Percentiles rank a stretch among this genome's conserved stretches.
These are phyloP conservation scores for Euzetes globulus DNA, from an alignment of 2,888 invertebrate genomes.

Conservation along the genomic window DNA sequence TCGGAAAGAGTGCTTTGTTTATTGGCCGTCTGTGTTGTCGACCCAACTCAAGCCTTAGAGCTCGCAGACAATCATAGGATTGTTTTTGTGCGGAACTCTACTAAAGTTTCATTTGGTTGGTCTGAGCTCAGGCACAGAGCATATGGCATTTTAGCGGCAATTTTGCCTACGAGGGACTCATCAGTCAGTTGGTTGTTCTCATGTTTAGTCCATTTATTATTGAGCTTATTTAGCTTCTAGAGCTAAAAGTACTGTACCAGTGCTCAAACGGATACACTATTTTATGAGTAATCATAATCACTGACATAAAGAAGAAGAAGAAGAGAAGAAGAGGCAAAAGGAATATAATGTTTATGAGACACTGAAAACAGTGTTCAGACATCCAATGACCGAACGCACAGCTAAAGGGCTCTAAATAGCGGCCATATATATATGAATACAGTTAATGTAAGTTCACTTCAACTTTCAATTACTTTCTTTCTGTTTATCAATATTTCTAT, in stretches of 20 bases:
- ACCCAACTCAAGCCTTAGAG: background rate
- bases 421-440: background rate
- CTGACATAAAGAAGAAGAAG: background rate
- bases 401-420: no score
- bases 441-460: background rate
- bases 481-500: no score
- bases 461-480: background rate
- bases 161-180: conserved; percentile 5
- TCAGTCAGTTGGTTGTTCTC: conserved; percentile 1
- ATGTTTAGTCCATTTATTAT: conserved; percentile 8
- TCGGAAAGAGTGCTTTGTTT: background rate
- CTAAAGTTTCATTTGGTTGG: background rate
- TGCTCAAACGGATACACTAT: background rate
- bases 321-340: background rate
- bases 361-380: no score
- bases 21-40: background rate
- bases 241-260: background rate
- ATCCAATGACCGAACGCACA: no score
- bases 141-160: background rate
- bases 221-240: conserved; percentile 5
- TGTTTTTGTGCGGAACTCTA: background rate
- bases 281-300: background rate
- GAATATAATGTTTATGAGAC: background rate
- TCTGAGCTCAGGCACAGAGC: background rate
- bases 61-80: background rate